phyloP scores from a whole-genome alignment of 35 echinoderm and acorn worm species.

The Amphiura filiformis region DNA sequence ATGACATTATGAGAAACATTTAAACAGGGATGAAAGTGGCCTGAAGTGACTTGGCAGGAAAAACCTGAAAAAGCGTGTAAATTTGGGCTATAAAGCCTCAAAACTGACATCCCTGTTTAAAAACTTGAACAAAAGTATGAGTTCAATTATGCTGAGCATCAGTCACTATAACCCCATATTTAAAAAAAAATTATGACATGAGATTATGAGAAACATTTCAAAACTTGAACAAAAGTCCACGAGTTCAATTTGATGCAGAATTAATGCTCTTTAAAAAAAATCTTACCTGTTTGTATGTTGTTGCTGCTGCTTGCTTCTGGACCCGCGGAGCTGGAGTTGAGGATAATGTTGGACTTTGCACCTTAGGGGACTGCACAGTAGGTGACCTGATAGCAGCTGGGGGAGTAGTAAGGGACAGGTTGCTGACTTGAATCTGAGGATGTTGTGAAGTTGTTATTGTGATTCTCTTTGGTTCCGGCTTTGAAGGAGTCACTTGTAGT shows the following conservation, averaged over 20 bases:
- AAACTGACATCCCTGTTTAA: too few species aligned
- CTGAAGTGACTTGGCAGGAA: too few species aligned
- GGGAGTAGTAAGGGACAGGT: not conserved
- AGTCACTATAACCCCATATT: not conserved
- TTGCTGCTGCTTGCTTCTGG: not conserved
- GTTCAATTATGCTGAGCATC: not conserved
- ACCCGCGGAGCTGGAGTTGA: not conserved
- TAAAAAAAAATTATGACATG: not conserved
- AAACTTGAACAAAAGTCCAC: too few species aligned
- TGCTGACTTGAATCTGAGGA: not conserved
- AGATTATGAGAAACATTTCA: too few species aligned
- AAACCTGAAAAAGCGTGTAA: too few species aligned
- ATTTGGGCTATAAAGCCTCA: too few species aligned
- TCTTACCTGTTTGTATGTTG: not conserved
- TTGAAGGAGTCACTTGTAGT: not conserved
- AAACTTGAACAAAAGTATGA: too few species aligned
- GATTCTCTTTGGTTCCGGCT: not conserved
- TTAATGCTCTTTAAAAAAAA: not conserved
- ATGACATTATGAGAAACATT: too few species aligned
- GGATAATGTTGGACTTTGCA: not conserved
- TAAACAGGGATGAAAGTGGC: too few species aligned
- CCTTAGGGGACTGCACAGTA: not conserved
- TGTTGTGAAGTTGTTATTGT: not conserved
- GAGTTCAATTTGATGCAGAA: not conserved
- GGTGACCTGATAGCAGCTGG: not conserved